Evolutionary conservation across 2,888 invertebrate species (phyloP).

Genomic region (Drosophila prostipennis): DNA sequence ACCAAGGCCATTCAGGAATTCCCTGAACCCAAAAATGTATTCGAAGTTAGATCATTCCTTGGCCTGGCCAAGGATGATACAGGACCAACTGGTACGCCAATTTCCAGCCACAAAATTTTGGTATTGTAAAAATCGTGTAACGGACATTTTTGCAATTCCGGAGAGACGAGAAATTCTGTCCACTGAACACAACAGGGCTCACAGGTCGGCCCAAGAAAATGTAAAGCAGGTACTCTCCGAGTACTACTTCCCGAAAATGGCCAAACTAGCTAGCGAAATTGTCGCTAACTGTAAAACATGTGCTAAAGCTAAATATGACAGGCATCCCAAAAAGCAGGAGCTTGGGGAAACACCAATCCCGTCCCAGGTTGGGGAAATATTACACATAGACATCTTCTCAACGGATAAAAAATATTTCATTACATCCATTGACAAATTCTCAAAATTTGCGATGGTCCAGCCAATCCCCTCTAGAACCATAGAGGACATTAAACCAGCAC

Average conservation of each 20-base stretch:
- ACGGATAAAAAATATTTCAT: background rate
- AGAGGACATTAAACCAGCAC: conserved; percentile 1
- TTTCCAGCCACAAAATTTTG: background rate
- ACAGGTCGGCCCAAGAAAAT: background rate
- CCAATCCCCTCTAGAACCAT: conserved; percentile 2
- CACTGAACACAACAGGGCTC: background rate
- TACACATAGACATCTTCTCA: conserved; percentile 2
- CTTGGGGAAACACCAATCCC: background rate
- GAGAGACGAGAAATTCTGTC: background rate
- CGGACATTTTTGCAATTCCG: background rate
- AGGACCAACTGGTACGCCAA: background rate
- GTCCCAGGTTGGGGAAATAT: background rate
- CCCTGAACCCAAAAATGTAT: background rate
- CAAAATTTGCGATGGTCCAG: conserved; percentile 2
- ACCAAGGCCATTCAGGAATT: too few relatives aligned
- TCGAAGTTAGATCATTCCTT: background rate
- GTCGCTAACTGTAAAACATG: background rate
- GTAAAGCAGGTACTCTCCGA: too few relatives aligned
- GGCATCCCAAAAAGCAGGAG: background rate
- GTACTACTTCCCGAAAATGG: background rate
- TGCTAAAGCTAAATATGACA: background rate
- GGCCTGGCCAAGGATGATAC: background rate
- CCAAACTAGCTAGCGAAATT: background rate
- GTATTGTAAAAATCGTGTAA: background rate
- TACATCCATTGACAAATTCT: conserved; percentile 1